Evolutionary conservation across 2,113 vertebrate genomes (phyloP), one percentile per base, ranked within the genome.

Genomic region (Columba livia): DNA sequence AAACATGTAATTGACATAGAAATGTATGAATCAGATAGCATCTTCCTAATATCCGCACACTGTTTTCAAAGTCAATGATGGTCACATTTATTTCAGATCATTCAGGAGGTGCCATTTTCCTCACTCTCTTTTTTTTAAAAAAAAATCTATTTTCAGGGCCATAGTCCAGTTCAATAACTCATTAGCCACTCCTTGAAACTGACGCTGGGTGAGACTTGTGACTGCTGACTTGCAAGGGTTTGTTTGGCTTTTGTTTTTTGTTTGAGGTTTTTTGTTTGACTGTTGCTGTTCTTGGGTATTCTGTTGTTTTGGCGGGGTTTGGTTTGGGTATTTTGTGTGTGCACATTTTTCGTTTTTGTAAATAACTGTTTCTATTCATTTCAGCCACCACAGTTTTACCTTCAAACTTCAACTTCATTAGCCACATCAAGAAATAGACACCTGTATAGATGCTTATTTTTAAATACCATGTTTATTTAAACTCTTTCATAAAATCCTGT

Each of bases 81-180:
- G 69, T 90, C 90, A 96, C 57, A 92, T 94, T 97, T 97, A 94
- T 96, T 97, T 97, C 95, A 90, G 71, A 94, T 96, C 65, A 60
- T 90, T 94, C 92, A 94, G 92, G 73, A 93, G 44, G 77, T 96
- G 82, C 67, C 64, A 94, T 95, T 92, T 92, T 92, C 38, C 62
- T 53, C 21, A 50, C 85, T 75, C 32, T 88, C 83, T 75, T 31
- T 88, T 56, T 31, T 32, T 6, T 7, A 28, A 51, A 53, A 53
- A 13, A 34, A 9, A 85, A 95, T 93, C 56, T 92, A 69, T 96
- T 96, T 96, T 84, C 26, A 71, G 57, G 77, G 51, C 65, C 80
- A 96, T 6, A 36, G 91, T 93, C 94, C 40, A 84, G 48, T 97
- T 97, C 97, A 97, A 96, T 96, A 97, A 97, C 96, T 96, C 94